Evolutionary conservation across 2,797 vertebrate genomes (phyloP), one percentile per base, ranked within the genome.

Genomic region (Scomberomorus guttatus): DNA sequence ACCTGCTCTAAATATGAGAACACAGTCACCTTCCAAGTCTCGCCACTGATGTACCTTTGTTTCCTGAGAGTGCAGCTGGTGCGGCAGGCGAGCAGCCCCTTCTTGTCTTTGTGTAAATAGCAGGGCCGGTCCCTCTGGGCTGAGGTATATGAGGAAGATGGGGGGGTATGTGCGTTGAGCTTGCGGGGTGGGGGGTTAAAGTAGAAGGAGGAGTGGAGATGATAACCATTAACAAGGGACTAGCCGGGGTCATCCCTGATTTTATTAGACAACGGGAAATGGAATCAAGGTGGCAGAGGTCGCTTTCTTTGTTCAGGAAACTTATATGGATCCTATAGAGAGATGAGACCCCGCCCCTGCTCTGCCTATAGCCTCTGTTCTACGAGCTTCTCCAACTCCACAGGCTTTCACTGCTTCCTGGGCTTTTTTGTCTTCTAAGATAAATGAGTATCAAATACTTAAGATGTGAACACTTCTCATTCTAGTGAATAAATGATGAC

Each of bases 211-310:
- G 74, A 81, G 51, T 79, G 56, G 59, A 71, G 39, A 80, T 77
- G 83, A 86, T 84, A 72, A 80, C 77, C 77, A 83, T 89, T 90
- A 87, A 87, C 83, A 81, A 74, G 77, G 85, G 86, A 83, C 76
- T 70, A n/a, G 37, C 60, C 5, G 58, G 75, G 85, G 82, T 90
- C 88, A 78, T 44, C 50, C 15, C n/a, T 88, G 84, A 85, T 89
- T 89, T 88, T 80, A 90, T 86, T 86, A 84, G 80, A 84, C 73
- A 81, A 80, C 72, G 76, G 73, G 61, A 87, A 85, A 89, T 84
- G 65, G 84, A 84, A 77, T 80, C 64, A 76, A 56, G 32, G 68
- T 68, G 80, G 69, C 58, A 55, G 63, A 42, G 77, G 66, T 82
- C 50, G 0, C 44, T 52, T 46, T 80, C 81, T 85, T 84, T 88